Evolutionary conservation across 2,888 invertebrate genomes (phyloP), one percentile per base, ranked within the genome.

Genomic region (Masnerella sp.): DNA sequence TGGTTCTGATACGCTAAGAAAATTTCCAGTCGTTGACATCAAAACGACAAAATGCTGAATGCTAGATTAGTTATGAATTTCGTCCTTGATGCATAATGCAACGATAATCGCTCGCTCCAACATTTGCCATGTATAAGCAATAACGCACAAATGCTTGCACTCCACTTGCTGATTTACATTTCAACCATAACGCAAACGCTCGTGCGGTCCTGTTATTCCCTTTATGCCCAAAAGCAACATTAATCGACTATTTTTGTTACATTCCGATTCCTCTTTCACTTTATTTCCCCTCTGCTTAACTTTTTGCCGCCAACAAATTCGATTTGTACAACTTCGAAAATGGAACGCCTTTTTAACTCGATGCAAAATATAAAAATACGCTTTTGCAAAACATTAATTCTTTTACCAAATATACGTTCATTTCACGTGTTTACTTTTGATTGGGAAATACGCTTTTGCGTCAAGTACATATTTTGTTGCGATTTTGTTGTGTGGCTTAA

Each of bases 41-140:
- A 54, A 54, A 40, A 51, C 25, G n/a, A 15, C 42, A 51, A 58
- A 67, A 25, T 22, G 14, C 28, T 11, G 15, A 45, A 47, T 30
- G 38, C 42, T 25, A 30, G 56, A 30, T 54, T 32, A 38, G 38
- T 32, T 52, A 20, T 54, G 47, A 56, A 65, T 65, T 65, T 65
- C 11, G 15, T 34, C 14, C 43, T 49, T 25, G 34, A 49, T 58
- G 38, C 49, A 49, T 42, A 58, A 67, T 49, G 42, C 42, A 42
- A 49, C 17, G 34, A 49, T 67, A 40, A 67, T 58, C 38, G 22
- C 30, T 22, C 45, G 38, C 28, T 45, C 22, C 45, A 56, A 67
- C 40, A 51, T 67, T 67, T 58, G 28, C 64, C 18, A 36, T 36
- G 45, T 52, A 52, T 52, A 34, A 43, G 14, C 51, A 51, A 36